These are phyloP conservation scores for Protonemura montana DNA, from an alignment of 2,888 invertebrate genomes.

Conservation along the genomic window DNA sequence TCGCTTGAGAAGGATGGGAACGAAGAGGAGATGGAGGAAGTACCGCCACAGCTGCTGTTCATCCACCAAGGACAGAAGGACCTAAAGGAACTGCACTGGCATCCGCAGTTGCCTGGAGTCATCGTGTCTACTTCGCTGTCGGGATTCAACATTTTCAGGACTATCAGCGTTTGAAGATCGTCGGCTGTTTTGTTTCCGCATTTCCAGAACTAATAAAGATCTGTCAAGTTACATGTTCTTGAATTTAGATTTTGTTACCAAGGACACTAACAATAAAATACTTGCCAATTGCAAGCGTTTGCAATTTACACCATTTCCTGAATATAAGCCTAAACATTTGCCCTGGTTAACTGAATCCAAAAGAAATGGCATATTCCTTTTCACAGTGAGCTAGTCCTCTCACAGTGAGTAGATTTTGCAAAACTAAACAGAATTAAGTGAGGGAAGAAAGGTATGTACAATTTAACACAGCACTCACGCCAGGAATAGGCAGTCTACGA, in stretches of 20 bases:
- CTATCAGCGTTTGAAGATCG: constrained; percentile 85
- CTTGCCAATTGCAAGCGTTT: no score
- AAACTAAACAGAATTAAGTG: no score
- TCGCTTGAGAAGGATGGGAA: constrained; percentile 83
- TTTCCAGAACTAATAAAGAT: not conserved
- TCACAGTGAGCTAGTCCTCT: no score
- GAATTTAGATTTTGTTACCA: not conserved
- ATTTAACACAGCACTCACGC: no score
- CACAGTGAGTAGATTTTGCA: no score
- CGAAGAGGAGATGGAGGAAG: constrained; percentile 64
- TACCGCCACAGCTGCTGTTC: constrained; percentile 95
- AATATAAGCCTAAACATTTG: no score
- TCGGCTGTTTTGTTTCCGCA: not conserved
- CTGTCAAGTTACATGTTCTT: not conserved
- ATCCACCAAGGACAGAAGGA: constrained; percentile 98
- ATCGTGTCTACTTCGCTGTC: constrained; percentile 92
- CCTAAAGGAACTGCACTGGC: constrained; percentile 99
- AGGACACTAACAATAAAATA: no score
- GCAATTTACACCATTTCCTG: no score
- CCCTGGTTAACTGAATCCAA: no score
- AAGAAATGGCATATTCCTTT: no score
- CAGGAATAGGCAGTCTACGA: no score
- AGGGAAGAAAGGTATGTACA: no score
- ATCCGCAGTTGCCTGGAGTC: constrained; percentile 91
- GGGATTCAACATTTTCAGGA: constrained; percentile 97